Conservation (phyloP, 2,113 vertebrate species). For the Dunckerocampus dactyliophorus region DNA sequence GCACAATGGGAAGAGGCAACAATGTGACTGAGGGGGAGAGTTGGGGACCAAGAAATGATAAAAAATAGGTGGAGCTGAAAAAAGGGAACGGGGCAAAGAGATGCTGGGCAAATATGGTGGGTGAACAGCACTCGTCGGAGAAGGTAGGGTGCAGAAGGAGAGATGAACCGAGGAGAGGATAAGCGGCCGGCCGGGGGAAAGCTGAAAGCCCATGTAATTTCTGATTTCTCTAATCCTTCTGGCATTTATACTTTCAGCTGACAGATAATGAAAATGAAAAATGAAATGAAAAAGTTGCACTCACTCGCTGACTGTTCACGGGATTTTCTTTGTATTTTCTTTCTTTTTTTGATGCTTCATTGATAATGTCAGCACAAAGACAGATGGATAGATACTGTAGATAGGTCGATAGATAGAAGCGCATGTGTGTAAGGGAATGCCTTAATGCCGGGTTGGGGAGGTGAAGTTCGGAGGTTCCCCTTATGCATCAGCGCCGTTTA, state of each 20-base stretch:
- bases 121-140: constrained; percentile 35
- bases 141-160: constrained; percentile 24
- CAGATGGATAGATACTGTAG: not conserved
- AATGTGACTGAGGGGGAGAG: constrained; percentile 6
- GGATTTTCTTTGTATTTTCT: constrained; percentile 65
- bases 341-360: constrained; percentile 38
- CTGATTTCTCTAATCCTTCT: constrained; percentile 80
- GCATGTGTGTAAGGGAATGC: no score
- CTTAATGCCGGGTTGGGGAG: no score
- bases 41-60: constrained; percentile 19
- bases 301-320: constrained; percentile 42
- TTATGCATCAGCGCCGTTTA: no score
- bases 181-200: constrained; percentile 65
- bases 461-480: no score
- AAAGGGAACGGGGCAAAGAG: constrained; percentile 18
- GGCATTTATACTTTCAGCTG: constrained; percentile 78
- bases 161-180: constrained; percentile 60
- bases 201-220: constrained; percentile 76
- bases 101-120: constrained; percentile 28
- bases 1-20: constrained; percentile 13
- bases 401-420: no score
- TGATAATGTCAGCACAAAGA: not conserved
- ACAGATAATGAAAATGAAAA: constrained; percentile 81
- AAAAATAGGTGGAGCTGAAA: constrained; percentile 12
- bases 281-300: constrained; percentile 72